These are phyloP conservation scores for Calameuta filiformis DNA, from an alignment of 2,888 invertebrate species.

Conservation along the genomic window DNA sequence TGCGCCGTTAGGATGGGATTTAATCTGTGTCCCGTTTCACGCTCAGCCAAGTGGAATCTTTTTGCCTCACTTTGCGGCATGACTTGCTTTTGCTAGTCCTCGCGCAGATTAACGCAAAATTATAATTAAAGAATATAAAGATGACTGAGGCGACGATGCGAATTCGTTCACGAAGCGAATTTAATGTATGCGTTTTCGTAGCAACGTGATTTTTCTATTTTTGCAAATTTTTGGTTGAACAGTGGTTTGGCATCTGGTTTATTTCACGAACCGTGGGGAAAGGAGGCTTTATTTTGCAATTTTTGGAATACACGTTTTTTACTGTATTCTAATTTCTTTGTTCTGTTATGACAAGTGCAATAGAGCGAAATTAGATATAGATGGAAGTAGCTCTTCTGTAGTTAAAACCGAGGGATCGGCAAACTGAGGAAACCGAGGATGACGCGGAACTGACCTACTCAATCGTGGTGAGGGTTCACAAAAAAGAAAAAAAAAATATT, in stretches of 20 bases:
- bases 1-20: slow-evolving; percentile 66
- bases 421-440: not conserved
- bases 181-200: not conserved
- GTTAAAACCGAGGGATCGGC: not conserved
- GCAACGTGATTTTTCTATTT: not conserved
- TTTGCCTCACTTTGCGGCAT: slow-evolving; percentile 66
- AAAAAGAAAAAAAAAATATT: not conserved
- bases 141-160: not conserved
- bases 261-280: not conserved
- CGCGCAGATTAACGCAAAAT: slow-evolving; percentile 69
- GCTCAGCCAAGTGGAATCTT: slow-evolving; percentile 69
- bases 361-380: not conserved
- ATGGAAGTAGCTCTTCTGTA: not conserved
- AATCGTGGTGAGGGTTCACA: not conserved
- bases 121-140: slow-evolving; percentile 65
- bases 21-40: slow-evolving; percentile 71
- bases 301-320: not conserved
- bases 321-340: not conserved
- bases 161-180: not conserved
- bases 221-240: not conserved
- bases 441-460: not conserved
- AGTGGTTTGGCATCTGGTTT: not conserved
- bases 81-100: slow-evolving; percentile 65
- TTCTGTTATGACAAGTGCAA: not conserved
- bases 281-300: not conserved